A percentile compares a stretch with the other conserved stretches of the same genome.
These are phyloP conservation scores for Phalera bucephala DNA, from an alignment of 2,888 invertebrate species.

Conservation along the genomic window DNA sequence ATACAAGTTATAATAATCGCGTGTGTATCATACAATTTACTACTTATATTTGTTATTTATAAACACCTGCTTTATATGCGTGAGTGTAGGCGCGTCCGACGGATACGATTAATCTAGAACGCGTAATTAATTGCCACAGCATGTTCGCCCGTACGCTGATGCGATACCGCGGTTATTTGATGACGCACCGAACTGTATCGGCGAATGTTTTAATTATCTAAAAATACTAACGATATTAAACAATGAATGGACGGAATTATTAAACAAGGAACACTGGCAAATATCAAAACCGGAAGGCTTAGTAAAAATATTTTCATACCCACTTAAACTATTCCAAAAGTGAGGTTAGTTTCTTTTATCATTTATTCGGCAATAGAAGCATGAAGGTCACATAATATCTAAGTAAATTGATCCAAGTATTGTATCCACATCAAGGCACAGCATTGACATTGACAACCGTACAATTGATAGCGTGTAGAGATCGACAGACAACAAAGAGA, in stretches of 20 bases:
- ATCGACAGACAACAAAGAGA: conserved; percentile 52
- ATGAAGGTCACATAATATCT: conserved; percentile 15
- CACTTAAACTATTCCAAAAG: too few relatives aligned
- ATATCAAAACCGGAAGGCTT: too few relatives aligned
- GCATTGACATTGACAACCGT: conserved; percentile 49
- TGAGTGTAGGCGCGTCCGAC: conserved; percentile 51
- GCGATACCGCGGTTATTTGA: conserved; percentile 42
- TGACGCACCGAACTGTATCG: conserved; percentile 35
- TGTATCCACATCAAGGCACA: conserved; percentile 32
- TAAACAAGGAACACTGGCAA: neutral
- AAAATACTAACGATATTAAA: conserved; percentile 2
- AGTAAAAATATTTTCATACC: too few relatives aligned
- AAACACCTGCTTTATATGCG: conserved; percentile 60
- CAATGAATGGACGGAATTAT: neutral
- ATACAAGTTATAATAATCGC: conserved; percentile 61
- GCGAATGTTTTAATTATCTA: conserved; percentile 30
- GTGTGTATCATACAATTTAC: conserved; percentile 41
- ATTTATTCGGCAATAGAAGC: too few relatives aligned
- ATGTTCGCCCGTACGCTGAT: conserved; percentile 32
- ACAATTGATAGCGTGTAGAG: conserved; percentile 38
- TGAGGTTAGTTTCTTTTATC: neutral
- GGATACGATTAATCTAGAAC: conserved; percentile 62
- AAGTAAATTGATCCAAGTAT: conserved; percentile 5
- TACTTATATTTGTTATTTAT: conserved; percentile 53
- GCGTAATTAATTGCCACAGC: conserved; percentile 54